phyloP scores from a whole-genome alignment of 2,113 vertebrate species.

The Nanorana parkeri region DNA sequence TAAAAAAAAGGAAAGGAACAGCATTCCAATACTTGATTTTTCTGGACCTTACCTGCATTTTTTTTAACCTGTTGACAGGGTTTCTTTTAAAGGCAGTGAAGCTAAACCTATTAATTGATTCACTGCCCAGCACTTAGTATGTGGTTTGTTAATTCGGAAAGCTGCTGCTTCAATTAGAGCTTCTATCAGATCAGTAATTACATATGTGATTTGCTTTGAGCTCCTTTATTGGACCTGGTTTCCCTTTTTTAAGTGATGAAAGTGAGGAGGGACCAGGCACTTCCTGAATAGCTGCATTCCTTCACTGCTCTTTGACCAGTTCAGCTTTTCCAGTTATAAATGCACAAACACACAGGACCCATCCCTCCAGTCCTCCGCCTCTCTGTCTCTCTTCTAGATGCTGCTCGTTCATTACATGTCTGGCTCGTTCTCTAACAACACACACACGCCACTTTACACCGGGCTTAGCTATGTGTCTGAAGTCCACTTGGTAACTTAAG shows the following conservation, averaged over 20 bases:
- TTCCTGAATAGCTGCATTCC: constrained; percentile 69
- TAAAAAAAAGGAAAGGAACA: too few relatives aligned
- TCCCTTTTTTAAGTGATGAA: constrained; percentile 55
- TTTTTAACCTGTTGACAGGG: too few relatives aligned
- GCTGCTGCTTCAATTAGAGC: too few relatives aligned
- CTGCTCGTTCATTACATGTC: constrained; percentile 59
- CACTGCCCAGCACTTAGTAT: too few relatives aligned
- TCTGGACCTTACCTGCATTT: too few relatives aligned
- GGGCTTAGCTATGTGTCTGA: constrained; percentile 3
- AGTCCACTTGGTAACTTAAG: constrained; percentile 31
- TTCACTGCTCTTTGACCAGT: constrained; percentile 50
- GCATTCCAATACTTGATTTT: too few relatives aligned
- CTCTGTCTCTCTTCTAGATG: constrained; percentile 42
- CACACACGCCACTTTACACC: not conserved
- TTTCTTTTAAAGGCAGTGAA: too few relatives aligned
- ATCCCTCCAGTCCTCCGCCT: constrained; percentile 44
- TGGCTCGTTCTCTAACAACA: constrained; percentile 40
- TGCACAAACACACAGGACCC: constrained; percentile 24
- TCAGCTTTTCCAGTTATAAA: constrained; percentile 60
- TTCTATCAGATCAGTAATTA: too few relatives aligned
- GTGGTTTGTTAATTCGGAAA: too few relatives aligned
- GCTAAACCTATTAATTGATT: too few relatives aligned
- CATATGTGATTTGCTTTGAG: too few relatives aligned
- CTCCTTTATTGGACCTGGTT: not conserved
- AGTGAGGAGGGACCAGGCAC: constrained; percentile 49